A percentile compares a stretch with the other conserved stretches of the same genome.
Evolutionary conservation across 1,140 invertebrate species (phyloP).

Genomic region (Rhizoglyphus robini): DNA sequence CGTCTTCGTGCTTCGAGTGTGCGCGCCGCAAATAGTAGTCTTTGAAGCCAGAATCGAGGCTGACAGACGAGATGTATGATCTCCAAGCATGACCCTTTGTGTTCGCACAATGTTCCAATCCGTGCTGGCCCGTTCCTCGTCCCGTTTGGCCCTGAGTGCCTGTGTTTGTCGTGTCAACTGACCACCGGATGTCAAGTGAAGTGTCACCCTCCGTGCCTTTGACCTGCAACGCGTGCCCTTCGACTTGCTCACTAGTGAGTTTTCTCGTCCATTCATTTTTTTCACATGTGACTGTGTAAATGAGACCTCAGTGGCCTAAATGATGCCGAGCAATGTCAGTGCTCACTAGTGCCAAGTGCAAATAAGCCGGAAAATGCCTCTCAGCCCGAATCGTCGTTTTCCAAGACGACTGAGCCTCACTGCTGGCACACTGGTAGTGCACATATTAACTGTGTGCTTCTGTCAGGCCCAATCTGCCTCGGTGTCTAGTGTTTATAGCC

Average conservation of each 20-base stretch:
- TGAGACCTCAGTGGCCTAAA: too few species aligned
- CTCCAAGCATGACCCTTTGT: conserved; percentile 11
- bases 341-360: conserved; percentile 3
- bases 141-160: too few species aligned
- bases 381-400: background rate
- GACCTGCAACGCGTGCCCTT: background rate
- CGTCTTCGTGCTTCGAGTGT: background rate
- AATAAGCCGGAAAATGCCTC: conserved; percentile 10
- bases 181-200: background rate
- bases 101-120: background rate
- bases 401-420: too few species aligned
- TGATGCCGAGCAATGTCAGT: conserved; percentile 10
- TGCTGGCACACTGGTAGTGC: too few species aligned
- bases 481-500: background rate
- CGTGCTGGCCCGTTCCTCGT: background rate
- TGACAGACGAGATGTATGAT: background rate
- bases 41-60: background rate
- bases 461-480: background rate
- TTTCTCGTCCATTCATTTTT: background rate
- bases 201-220: background rate
- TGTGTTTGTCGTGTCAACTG: too few species aligned
- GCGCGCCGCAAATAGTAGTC: background rate
- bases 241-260: background rate
- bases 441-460: too few species aligned
- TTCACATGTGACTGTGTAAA: background rate